Percentiles rank a stretch among this genome's conserved stretches.
phyloP scores from a whole-genome alignment of 2,113 vertebrate genomes.

The Hemiscyllium ocellatum region DNA sequence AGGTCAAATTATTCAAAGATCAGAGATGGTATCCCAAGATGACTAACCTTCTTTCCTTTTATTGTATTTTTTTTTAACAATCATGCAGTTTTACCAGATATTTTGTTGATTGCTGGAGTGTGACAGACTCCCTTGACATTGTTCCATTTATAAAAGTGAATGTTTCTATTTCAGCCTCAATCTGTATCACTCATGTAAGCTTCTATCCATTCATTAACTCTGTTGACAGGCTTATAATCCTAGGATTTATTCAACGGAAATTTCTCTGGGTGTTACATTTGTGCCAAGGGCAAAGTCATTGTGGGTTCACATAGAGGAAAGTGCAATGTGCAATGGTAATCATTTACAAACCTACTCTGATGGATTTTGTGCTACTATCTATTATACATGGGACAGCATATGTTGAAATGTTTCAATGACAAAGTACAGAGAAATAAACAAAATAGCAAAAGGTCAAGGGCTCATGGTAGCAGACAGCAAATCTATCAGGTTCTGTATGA shows the following conservation, averaged over 20 bases:
- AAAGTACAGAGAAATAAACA: neutral
- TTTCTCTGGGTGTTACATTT: neutral
- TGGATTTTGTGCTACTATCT: neutral
- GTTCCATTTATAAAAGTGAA: neutral
- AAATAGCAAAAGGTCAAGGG: neutral
- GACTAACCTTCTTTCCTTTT: neutral
- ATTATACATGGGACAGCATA: neutral
- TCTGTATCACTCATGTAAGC: neutral
- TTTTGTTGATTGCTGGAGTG: neutral
- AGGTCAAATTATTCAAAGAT: neutral
- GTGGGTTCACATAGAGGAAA: neutral
- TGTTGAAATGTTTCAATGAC: neutral
- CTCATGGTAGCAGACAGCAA: neutral
- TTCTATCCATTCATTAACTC: conserved; percentile 6
- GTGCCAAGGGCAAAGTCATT: neutral
- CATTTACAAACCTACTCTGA: neutral
- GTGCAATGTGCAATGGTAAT: neutral
- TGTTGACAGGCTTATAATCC: neutral
- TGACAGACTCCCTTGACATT: neutral
- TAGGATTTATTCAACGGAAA: neutral
- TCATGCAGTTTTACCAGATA: neutral
- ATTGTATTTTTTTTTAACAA: neutral
- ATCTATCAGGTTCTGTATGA: neutral
- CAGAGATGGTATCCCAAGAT: neutral
- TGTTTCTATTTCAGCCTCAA: conserved; percentile 28